Evolutionary conservation across 1,140 invertebrate genomes (phyloP).

Genomic region (Geopemphigus sp.): DNA sequence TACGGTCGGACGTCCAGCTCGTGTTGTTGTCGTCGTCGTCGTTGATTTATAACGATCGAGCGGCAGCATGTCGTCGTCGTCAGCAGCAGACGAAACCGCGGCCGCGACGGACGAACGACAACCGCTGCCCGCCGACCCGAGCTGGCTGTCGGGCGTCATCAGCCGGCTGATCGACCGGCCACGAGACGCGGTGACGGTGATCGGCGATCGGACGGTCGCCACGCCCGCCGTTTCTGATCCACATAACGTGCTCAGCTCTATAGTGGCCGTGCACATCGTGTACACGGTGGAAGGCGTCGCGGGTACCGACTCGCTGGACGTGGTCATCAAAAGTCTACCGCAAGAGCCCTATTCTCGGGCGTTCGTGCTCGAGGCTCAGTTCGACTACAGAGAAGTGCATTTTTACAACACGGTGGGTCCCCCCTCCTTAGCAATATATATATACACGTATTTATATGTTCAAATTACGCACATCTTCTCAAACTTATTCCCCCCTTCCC

Average conservation of each 20-base stretch:
- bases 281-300: conserved; percentile 27
- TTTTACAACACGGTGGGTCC: conserved; percentile 74
- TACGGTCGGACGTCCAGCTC: conserved; percentile 1
- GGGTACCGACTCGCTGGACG: conserved; percentile 56
- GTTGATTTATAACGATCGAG: not conserved
- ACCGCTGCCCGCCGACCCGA: conserved; percentile 60
- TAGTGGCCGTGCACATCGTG: conserved; percentile 45
- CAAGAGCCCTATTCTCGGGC: conserved; percentile 71
- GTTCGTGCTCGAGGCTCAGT: conserved; percentile 77
- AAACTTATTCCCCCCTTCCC: not conserved
- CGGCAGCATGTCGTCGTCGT: conserved; percentile 31
- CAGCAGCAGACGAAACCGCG: not conserved
- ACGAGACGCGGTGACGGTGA: conserved; percentile 56
- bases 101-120: conserved; percentile 54
- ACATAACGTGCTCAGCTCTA: conserved; percentile 48
- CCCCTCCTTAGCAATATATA: too few relatives aligned
- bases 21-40: not conserved
- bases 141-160: conserved; percentile 57
- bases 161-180: conserved; percentile 28
- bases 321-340: conserved; percentile 74
- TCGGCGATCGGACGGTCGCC: conserved; percentile 60
- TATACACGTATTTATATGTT: too few relatives aligned
- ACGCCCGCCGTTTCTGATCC: conserved; percentile 56
- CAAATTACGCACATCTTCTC: not conserved
- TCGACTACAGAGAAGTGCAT: conserved; percentile 76